Evolutionary conservation across 1,140 invertebrate genomes (phyloP).

Genomic region (Theocolax elegans): DNA sequence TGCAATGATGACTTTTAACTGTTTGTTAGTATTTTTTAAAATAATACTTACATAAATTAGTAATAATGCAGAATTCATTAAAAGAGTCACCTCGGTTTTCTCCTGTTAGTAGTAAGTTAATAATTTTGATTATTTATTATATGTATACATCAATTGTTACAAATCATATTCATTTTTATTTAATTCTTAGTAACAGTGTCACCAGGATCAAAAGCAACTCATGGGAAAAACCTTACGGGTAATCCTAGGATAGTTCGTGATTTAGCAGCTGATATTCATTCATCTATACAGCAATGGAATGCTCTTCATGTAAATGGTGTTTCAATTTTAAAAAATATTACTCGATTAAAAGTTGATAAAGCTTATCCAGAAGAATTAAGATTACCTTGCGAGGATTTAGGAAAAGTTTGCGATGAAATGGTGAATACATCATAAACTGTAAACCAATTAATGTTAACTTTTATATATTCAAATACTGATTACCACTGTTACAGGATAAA

Average conservation of each 20-base stretch:
- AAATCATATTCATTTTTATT: neutral
- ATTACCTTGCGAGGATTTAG: slow-evolving; percentile 52
- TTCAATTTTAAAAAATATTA: slow-evolving; percentile 51
- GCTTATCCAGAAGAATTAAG: slow-evolving; percentile 47
- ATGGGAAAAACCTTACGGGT: slow-evolving; percentile 57
- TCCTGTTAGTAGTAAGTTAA: slow-evolving; percentile 40
- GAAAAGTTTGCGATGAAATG: slow-evolving; percentile 48
- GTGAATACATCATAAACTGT: slow-evolving; percentile 40
- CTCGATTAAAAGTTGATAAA: slow-evolving; percentile 45
- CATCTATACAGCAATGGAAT: slow-evolving; percentile 58
- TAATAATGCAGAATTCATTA: slow-evolving; percentile 1
- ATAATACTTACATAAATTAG: no score
- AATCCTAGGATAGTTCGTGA: slow-evolving; percentile 52
- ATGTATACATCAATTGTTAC: neutral
- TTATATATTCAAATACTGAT: neutral
- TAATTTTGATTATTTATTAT: neutral
- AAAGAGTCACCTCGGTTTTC: slow-evolving; percentile 2
- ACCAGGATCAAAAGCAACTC: slow-evolving; percentile 43
- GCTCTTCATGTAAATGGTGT: slow-evolving; percentile 50
- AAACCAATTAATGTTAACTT: neutral
- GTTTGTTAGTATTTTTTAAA: no score
- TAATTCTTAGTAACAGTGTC: slow-evolving; percentile 42
- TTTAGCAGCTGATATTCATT: slow-evolving; percentile 53
- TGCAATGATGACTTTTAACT: no score
- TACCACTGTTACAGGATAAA: slow-evolving; percentile 45